Percentiles rank a stretch among this genome's conserved stretches.
phyloP scores from a whole-genome alignment of 2,888 invertebrate genomes.

The Synergus umbraculus region DNA sequence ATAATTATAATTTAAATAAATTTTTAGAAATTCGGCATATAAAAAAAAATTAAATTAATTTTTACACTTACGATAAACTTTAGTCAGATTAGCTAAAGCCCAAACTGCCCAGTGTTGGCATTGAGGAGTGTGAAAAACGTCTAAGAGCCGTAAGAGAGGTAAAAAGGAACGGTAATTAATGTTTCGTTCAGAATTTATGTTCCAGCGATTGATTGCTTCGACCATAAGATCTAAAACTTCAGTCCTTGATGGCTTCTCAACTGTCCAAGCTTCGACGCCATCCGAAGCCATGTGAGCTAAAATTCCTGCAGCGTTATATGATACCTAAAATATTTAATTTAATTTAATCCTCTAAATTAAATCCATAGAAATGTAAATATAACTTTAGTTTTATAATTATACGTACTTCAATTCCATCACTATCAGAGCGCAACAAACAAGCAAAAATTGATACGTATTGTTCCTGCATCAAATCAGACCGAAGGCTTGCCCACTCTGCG shows the following conservation, averaged over 20 bases:
- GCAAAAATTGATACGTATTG: constrained; percentile 93
- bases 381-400: constrained; percentile 43
- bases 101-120: constrained; percentile 98
- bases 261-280: constrained; percentile 90
- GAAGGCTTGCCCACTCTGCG: constrained; percentile 92
- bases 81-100: constrained; percentile 97
- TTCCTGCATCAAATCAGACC: constrained; percentile 90
- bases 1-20: constrained; percentile 8
- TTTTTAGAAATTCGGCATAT: background rate
- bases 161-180: constrained; percentile 98
- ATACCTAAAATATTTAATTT: constrained; percentile 80
- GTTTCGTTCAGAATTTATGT: constrained; percentile 90
- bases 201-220: constrained; percentile 92
- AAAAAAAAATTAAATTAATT: constrained; percentile 17
- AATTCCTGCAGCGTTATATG: constrained; percentile 97
- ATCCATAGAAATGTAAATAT: constrained; percentile 3
- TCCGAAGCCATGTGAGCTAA: constrained; percentile 97
- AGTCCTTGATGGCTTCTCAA: constrained; percentile 84
- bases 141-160: constrained; percentile 92
- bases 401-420: constrained; percentile 95
- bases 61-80: constrained; percentile 89
- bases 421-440: constrained; percentile 88
- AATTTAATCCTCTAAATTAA: constrained; percentile 7
- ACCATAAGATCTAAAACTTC: constrained; percentile 88
- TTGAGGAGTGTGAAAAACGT: constrained; percentile 90